These are phyloP conservation scores for Smittia aterrima DNA, from an alignment of 2,888 invertebrate genomes.

Conservation along the genomic window DNA sequence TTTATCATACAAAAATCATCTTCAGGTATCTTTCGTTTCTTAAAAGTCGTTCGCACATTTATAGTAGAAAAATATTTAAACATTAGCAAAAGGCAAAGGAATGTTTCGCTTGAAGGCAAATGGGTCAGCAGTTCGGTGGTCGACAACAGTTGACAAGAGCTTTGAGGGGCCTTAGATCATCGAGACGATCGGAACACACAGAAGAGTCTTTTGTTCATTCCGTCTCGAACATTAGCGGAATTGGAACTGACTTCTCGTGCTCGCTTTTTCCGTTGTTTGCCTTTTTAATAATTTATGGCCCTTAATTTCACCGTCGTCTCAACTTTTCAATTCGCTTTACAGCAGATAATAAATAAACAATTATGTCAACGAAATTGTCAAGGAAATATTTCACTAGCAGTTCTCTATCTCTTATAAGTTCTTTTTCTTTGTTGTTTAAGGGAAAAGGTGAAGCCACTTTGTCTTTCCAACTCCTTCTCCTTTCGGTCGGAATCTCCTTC, in stretches of 20 bases:
- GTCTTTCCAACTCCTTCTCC: not conserved
- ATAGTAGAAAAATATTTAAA: too few species aligned
- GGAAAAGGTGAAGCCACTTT: conserved; percentile 20
- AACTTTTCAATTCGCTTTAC: conserved; percentile 32
- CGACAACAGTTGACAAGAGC: too few species aligned
- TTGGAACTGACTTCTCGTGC: conserved; percentile 9
- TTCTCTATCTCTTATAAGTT: not conserved
- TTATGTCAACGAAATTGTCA: conserved; percentile 39
- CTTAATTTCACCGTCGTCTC: conserved; percentile 31
- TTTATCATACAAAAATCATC: not conserved
- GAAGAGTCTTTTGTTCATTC: too few species aligned
- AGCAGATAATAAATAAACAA: conserved; percentile 36
- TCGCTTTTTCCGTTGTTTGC: not conserved
- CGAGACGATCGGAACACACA: too few species aligned
- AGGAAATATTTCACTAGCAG: conserved; percentile 21
- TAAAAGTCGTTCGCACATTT: too few species aligned
- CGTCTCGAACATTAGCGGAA: too few species aligned
- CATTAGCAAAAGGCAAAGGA: too few species aligned
- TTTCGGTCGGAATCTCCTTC: too few species aligned
- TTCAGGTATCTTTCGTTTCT: not conserved
- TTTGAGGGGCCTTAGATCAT: too few species aligned
- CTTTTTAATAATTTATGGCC: conserved; percentile 36
- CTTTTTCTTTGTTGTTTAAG: not conserved
- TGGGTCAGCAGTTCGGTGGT: too few species aligned
- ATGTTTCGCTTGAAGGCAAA: too few species aligned